Percentiles rank a stretch among this genome's conserved stretches.
Conservation (phyloP, 1,140 invertebrate genomes). For the Asbolus verrucosus region DNA sequence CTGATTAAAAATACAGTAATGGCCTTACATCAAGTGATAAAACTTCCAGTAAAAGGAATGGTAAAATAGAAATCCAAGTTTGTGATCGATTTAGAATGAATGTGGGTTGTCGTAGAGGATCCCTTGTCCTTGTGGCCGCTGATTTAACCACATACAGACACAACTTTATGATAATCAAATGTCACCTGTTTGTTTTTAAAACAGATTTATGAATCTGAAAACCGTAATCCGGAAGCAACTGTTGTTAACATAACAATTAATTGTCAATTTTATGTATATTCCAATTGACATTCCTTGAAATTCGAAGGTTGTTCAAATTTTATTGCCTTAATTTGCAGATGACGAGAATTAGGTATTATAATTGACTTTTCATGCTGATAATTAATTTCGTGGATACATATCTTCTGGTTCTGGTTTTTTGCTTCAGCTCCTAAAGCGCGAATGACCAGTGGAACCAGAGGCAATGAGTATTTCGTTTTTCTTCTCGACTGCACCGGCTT, state of each 20-base stretch:
- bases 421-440: no score
- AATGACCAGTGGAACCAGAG: not conserved
- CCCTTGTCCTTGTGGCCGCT: conserved; percentile 1
- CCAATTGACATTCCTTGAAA: conserved; percentile 1
- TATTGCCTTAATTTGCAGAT: not conserved
- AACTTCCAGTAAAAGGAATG: no score
- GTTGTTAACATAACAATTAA: conserved; percentile 26
- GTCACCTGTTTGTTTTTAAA: conserved; percentile 34
- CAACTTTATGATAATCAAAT: conserved; percentile 32
- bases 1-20: not conserved
- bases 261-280: conserved; percentile 11
- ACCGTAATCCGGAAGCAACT: conserved; percentile 31
- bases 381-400: no score
- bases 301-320: not conserved
- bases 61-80: not conserved
- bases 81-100: not conserved
- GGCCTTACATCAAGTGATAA: no score
- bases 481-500: not conserved
- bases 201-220: conserved; percentile 27
- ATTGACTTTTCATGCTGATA: no score
- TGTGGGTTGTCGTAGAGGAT: not conserved
- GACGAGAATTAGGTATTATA: no score
- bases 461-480: not conserved
- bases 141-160: conserved; percentile 3
- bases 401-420: no score